Percentiles rank a stretch among this genome's conserved stretches.
phyloP scores from a whole-genome alignment of 2,797 vertebrate genomes.

The Naso thynnoides region DNA sequence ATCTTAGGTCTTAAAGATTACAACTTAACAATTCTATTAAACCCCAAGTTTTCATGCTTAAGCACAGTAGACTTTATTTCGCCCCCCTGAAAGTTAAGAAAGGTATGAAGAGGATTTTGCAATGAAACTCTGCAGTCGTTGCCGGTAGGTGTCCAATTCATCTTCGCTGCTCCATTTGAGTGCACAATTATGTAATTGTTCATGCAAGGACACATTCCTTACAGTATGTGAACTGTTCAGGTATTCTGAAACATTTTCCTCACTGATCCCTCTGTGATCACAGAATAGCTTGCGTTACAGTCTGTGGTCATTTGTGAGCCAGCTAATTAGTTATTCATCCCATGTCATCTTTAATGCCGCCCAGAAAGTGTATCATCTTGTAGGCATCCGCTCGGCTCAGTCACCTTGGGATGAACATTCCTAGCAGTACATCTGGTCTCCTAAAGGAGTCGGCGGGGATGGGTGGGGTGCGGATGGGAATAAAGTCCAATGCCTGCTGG shows the following conservation, averaged over 20 bases:
- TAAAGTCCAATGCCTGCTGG: slow-evolving; percentile 62
- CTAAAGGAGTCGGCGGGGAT: slow-evolving; percentile 32
- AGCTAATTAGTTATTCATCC: slow-evolving; percentile 69
- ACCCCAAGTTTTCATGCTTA: not conserved
- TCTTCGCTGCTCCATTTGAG: slow-evolving; percentile 29
- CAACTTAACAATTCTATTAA: slow-evolving; percentile 28
- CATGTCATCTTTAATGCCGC: slow-evolving; percentile 67
- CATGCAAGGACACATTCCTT: slow-evolving; percentile 20
- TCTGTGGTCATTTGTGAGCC: slow-evolving; percentile 53
- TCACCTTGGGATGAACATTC: slow-evolving; percentile 67
- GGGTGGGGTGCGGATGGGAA: slow-evolving; percentile 57
- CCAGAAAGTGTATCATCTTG: slow-evolving; percentile 59
- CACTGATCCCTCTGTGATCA: slow-evolving; percentile 40
- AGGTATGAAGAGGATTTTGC: slow-evolving; percentile 6
- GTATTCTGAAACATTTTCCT: slow-evolving; percentile 39
- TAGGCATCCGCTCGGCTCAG: slow-evolving; percentile 56
- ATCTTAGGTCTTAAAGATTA: too few species aligned
- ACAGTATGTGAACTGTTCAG: slow-evolving; percentile 14
- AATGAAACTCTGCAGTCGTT: slow-evolving; percentile 4
- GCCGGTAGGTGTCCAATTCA: slow-evolving; percentile 2
- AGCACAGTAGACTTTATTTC: slow-evolving; percentile 1
- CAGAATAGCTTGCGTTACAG: slow-evolving; percentile 57
- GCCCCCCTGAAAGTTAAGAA: slow-evolving; percentile 1
- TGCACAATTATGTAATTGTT: slow-evolving; percentile 29
- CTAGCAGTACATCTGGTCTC: slow-evolving; percentile 57